Evolutionary conservation across 2,797 vertebrate species (phyloP).

Genomic region (Myioborus melanocephalus): DNA sequence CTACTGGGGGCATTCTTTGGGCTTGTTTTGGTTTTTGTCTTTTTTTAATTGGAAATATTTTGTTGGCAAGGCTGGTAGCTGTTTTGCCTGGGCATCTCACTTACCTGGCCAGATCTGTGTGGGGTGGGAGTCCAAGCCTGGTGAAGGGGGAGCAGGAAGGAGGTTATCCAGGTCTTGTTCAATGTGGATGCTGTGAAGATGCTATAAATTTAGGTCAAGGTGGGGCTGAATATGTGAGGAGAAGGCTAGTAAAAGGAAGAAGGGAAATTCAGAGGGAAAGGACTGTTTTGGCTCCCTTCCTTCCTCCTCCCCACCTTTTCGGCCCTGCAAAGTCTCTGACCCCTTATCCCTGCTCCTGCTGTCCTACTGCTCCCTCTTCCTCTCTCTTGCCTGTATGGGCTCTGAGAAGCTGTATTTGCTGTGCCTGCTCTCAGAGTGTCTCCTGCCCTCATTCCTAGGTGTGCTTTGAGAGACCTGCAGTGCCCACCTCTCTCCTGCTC

Average conservation of each 20-base stretch:
- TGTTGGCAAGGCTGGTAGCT: neutral
- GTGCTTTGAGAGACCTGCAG: slow-evolving; percentile 83
- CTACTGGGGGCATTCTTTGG: neutral
- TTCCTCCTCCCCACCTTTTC: neutral
- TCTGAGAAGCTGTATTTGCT: neutral
- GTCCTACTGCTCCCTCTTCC: neutral
- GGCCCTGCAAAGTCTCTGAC: neutral
- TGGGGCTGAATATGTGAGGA: accelerated
- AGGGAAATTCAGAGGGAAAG: neutral
- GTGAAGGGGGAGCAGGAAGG: neutral
- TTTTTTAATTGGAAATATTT: neutral
- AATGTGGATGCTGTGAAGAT: neutral
- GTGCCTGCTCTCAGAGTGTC: neutral
- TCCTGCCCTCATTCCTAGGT: slow-evolving; percentile 75
- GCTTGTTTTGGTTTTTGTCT: neutral
- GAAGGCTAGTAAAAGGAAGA: neutral
- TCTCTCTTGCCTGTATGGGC: neutral
- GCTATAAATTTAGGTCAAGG: neutral
- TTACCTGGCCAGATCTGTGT: accelerated
- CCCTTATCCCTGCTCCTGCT: neutral
- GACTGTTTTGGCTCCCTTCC: neutral
- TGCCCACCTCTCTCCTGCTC: slow-evolving; percentile 85
- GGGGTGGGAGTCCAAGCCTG: neutral
- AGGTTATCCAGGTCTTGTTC: neutral
- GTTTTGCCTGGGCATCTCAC: neutral